These are phyloP conservation scores for Sialis fuliginosa DNA, from an alignment of 2,888 invertebrate species.

Conservation along the genomic window DNA sequence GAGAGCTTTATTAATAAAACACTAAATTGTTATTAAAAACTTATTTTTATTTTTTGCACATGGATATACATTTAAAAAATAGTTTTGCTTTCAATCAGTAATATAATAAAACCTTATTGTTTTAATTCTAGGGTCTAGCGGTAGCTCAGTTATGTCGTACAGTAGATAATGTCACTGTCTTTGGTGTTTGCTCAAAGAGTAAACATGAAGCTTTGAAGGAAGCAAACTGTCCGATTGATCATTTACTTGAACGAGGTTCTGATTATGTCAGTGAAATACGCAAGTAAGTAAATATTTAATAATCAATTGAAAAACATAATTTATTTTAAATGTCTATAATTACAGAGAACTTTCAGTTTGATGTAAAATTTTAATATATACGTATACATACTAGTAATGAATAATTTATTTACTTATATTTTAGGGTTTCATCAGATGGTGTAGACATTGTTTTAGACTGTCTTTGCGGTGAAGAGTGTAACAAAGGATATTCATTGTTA, in stretches of 20 bases:
- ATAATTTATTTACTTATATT: background rate
- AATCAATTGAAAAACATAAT: background rate
- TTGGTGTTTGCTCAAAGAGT: slow-evolving; percentile 68
- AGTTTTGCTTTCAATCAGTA: background rate
- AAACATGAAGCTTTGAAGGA: slow-evolving; percentile 72
- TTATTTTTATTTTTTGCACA: no score
- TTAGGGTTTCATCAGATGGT: slow-evolving; percentile 53
- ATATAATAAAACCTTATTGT: background rate
- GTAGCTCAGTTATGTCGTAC: slow-evolving; percentile 67
- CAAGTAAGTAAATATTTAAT: slow-evolving; percentile 39
- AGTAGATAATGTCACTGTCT: slow-evolving; percentile 61
- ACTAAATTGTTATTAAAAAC: no score
- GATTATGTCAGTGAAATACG: slow-evolving; percentile 73
- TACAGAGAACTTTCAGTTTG: slow-evolving; percentile 1
- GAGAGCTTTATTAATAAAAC: no score
- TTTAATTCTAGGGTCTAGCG: slow-evolving; percentile 55
- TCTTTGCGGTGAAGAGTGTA: slow-evolving; percentile 76
- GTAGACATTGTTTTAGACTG: slow-evolving; percentile 78
- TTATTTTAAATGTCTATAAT: background rate
- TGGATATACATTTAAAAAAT: background rate
- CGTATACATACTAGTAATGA: background rate
- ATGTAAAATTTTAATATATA: background rate
- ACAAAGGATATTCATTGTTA: slow-evolving; percentile 62
- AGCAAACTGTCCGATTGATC: slow-evolving; percentile 48
- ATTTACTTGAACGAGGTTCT: slow-evolving; percentile 60